A percentile compares a stretch with the other conserved stretches of the same genome.
These are phyloP conservation scores for Cephalotes varians DNA, from an alignment of 2,888 invertebrate genomes.

Conservation along the genomic window DNA sequence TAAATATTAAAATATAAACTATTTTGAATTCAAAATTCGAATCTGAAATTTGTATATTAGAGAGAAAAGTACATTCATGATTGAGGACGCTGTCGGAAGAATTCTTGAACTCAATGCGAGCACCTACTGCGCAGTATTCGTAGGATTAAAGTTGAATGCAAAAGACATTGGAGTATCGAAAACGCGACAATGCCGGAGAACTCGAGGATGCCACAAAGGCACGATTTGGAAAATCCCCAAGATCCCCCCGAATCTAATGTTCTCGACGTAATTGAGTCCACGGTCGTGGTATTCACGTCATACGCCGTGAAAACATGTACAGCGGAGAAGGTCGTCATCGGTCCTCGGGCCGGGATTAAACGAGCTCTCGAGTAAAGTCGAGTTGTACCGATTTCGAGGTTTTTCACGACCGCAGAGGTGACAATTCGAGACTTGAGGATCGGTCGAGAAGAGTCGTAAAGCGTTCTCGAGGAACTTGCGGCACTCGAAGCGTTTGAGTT, in stretches of 20 bases:
- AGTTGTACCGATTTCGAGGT: slow-evolving; percentile 38
- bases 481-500: slow-evolving; percentile 36
- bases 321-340: not conserved
- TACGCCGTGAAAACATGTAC: slow-evolving; percentile 22
- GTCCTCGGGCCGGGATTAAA: slow-evolving; percentile 29
- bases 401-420: slow-evolving; percentile 32
- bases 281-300: slow-evolving; percentile 25
- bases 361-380: slow-evolving; percentile 29
- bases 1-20: not conserved
- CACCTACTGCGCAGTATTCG: not conserved
- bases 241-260: slow-evolving; percentile 34
- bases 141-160: slow-evolving; percentile 42
- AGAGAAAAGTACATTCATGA: not conserved
- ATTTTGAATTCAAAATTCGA: not conserved
- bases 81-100: not conserved
- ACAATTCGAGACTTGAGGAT: slow-evolving; percentile 38
- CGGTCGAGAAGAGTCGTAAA: slow-evolving; percentile 39
- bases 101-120: slow-evolving; percentile 31
- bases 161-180: slow-evolving; percentile 27
- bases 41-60: not conserved
- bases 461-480: slow-evolving; percentile 46
- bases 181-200: slow-evolving; percentile 32
- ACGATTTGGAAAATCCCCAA: slow-evolving; percentile 46
- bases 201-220: slow-evolving; percentile 55
- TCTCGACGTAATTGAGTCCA: slow-evolving; percentile 38